Percentiles rank a stretch among this genome's conserved stretches.
These are phyloP conservation scores for Gryon sp. DNA, from an alignment of 1,140 invertebrate species.

Conservation along the genomic window DNA sequence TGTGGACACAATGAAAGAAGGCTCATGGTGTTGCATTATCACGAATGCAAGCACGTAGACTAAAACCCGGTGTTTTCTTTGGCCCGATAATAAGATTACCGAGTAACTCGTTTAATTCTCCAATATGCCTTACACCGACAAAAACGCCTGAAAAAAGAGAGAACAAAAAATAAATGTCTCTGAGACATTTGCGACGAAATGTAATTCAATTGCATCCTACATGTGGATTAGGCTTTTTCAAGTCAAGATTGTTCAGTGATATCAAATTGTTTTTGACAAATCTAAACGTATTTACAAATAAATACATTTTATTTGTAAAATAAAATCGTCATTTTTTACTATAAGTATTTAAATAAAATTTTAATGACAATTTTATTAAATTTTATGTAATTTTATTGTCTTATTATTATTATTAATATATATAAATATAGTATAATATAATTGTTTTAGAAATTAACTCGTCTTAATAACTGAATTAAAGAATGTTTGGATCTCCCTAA, in stretches of 20 bases:
- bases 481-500: not conserved
- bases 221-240: constrained; percentile 1
- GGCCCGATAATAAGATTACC: constrained; percentile 47
- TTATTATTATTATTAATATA: no score
- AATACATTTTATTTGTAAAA: no score
- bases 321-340: no score
- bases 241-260: no score
- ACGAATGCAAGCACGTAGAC: constrained; percentile 57
- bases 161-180: constrained; percentile 12
- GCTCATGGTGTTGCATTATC: constrained; percentile 42
- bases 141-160: constrained; percentile 18
- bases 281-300: no score
- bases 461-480: not conserved
- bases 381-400: no score
- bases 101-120: constrained; percentile 55
- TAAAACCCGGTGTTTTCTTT: constrained; percentile 55
- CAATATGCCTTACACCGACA: constrained; percentile 40
- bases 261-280: no score
- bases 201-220: constrained; percentile 29
- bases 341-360: no score
- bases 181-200: not conserved
- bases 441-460: no score
- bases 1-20: constrained; percentile 20
- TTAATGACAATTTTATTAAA: no score
- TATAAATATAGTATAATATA: no score